A percentile compares a stretch with the other conserved stretches of the same genome.
Conservation (phyloP, 2,113 vertebrate genomes). For the Xenopus tropicalis region UCB_Xtro_10.0 CM004443.2:125962501-125963000, state of each 20-base stretch:
- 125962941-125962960: constrained; percentile 58
- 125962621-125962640: constrained; percentile 36
- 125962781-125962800: not conserved
- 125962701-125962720: constrained; percentile 33
- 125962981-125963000: constrained; percentile 59
- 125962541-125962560: constrained; percentile 33
- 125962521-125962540: constrained; percentile 34
- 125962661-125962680: constrained; percentile 30
- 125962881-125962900: constrained; percentile 43
- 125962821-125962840: constrained; percentile 16
- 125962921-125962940: constrained; percentile 58
- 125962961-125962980: constrained; percentile 55
- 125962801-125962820: not conserved
- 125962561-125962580: constrained; percentile 14
- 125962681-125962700: constrained; percentile 36
- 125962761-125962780: constrained; percentile 27
- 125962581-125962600: constrained; percentile 22
- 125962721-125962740: constrained; percentile 38
- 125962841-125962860: constrained; percentile 14
- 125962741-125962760: constrained; percentile 6
- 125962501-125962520: constrained; percentile 37
- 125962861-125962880: constrained; percentile 4
- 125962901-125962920: constrained; percentile 54
- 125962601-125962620: constrained; percentile 25
- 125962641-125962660: constrained; percentile 31